phyloP scores from a whole-genome alignment of 1,140 invertebrate genomes.

The Papilio machaon region DNA sequence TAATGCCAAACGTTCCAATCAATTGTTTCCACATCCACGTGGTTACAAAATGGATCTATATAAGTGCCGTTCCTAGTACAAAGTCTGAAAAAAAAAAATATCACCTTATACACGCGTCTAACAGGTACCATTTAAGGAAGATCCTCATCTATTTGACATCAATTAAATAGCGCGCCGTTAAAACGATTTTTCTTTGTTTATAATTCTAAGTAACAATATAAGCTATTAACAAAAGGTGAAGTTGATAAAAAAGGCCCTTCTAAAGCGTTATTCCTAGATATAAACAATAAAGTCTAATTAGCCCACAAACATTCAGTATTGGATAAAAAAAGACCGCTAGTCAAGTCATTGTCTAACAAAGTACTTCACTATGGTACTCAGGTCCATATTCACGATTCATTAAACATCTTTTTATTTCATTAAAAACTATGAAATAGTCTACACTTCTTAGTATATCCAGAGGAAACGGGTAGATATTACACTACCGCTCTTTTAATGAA shows the following conservation, averaged over 20 bases:
- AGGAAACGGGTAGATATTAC: too few relatives aligned
- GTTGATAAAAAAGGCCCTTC: background rate
- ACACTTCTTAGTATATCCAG: too few relatives aligned
- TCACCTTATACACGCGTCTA: background rate
- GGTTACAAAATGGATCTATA: background rate
- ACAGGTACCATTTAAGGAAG: background rate
- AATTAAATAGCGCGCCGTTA: background rate
- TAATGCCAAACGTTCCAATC: constrained; percentile 8
- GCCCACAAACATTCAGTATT: background rate
- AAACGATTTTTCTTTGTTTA: constrained; percentile 24
- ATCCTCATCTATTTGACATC: background rate
- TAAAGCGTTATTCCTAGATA: constrained; percentile 15
- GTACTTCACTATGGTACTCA: too few relatives aligned
- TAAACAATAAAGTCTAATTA: constrained; percentile 23
- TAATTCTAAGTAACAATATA: constrained; percentile 26
- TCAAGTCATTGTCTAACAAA: background rate
- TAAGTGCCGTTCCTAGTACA: background rate
- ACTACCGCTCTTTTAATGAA: too few relatives aligned
- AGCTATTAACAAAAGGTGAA: constrained; percentile 5
- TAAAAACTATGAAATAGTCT: too few relatives aligned
- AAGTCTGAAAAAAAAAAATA: background rate
- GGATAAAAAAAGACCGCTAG: background rate
- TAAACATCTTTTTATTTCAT: too few relatives aligned
- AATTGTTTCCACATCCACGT: background rate
- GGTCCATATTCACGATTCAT: too few relatives aligned